Percentiles rank a stretch among this genome's conserved stretches.
Evolutionary conservation across 2,113 vertebrate genomes (phyloP).

Genomic region (Nanorana parkeri): DNA sequence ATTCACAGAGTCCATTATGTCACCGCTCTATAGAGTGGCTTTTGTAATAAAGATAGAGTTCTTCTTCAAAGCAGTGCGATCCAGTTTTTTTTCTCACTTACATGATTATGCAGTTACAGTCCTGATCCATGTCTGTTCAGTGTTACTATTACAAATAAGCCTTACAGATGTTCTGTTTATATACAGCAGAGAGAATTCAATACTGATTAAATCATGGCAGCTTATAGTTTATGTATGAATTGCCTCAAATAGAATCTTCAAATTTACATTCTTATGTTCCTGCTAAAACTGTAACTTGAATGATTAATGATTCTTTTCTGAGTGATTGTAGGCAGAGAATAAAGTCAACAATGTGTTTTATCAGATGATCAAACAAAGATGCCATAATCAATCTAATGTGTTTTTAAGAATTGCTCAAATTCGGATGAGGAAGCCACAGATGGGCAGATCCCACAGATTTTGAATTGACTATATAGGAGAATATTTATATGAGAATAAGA

Average conservation of each 20-base stretch:
- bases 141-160: slow-evolving; percentile 42
- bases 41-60: too few species aligned
- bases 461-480: too few species aligned
- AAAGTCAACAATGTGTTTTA: slow-evolving; percentile 37
- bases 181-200: slow-evolving; percentile 33
- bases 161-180: slow-evolving; percentile 44
- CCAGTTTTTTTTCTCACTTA: too few species aligned
- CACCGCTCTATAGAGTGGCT: too few species aligned
- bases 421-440: too few species aligned
- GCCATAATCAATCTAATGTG: slow-evolving; percentile 7
- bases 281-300: slow-evolving; percentile 7
- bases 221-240: slow-evolving; percentile 48
- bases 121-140: slow-evolving; percentile 31
- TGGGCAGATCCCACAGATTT: too few species aligned
- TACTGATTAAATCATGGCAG: slow-evolving; percentile 39
- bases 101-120: neutral
- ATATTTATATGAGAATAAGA: too few species aligned
- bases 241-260: slow-evolving; percentile 43
- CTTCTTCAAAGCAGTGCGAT: too few species aligned
- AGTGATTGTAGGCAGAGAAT: slow-evolving; percentile 11
- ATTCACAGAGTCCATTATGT: too few species aligned
- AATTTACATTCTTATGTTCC: slow-evolving; percentile 47
- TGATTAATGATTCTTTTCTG: slow-evolving; percentile 50
- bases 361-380: slow-evolving; percentile 26
- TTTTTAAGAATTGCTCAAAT: neutral